Conservation (phyloP, 2,888 invertebrate species). For the Tolmerus cingulatus region DNA sequence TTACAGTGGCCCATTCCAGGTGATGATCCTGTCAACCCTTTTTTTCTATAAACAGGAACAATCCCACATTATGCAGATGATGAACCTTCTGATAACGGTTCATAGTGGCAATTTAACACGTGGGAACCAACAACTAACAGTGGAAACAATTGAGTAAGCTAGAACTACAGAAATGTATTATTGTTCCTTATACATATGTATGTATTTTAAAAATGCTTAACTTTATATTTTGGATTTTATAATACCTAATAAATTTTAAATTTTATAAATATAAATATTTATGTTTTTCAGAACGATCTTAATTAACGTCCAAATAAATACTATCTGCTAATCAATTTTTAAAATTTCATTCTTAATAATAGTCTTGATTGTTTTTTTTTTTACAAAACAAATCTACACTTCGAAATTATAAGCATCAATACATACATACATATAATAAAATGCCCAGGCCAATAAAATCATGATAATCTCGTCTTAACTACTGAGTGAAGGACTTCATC, state of each 20-base stretch:
- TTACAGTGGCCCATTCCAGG: background rate
- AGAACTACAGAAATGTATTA: background rate
- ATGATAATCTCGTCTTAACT: background rate
- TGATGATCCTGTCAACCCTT: conserved; percentile 21
- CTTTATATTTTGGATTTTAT: background rate
- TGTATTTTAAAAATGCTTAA: background rate
- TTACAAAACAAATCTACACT: background rate
- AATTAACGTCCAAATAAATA: no score
- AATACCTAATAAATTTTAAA: no score
- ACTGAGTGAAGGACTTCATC: background rate
- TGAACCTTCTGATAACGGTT: conserved; percentile 18
- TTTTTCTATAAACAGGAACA: background rate
- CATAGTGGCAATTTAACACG: background rate
- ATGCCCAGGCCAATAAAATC: background rate
- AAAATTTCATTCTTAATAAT: no score
- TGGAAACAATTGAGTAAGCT: background rate
- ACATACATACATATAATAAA: no score
- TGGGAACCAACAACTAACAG: background rate
- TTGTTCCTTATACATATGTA: background rate
- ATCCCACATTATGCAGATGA: conserved; percentile 18
- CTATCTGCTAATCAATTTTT: no score
- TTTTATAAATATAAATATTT: no score
- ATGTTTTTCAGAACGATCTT: no score
- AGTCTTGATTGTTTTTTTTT: no score
- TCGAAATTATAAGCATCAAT: background rate